phyloP scores from a whole-genome alignment of 2,113 vertebrate genomes.

The Forbesichthys papilliferus region DNA sequence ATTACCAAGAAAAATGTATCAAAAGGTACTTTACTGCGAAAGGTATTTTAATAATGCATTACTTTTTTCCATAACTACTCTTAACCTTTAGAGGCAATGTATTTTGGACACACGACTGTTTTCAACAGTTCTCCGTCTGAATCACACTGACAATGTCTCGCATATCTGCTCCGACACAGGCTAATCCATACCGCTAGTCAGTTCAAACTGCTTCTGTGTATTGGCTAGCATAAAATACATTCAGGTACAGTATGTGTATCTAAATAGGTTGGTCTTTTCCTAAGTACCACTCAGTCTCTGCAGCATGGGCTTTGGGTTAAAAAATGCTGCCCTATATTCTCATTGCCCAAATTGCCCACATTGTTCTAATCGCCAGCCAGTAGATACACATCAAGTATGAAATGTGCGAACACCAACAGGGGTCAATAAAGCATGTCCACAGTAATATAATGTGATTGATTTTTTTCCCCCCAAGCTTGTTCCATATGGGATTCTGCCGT shows the following conservation, averaged over 20 bases:
- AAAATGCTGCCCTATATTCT: slow-evolving; percentile 71
- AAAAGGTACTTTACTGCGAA: slow-evolving; percentile 79
- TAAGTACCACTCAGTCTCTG: slow-evolving; percentile 70
- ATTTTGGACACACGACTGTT: slow-evolving; percentile 71
- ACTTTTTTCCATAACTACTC: slow-evolving; percentile 79
- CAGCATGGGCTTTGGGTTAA: slow-evolving; percentile 55
- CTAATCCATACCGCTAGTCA: slow-evolving; percentile 25
- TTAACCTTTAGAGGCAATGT: slow-evolving; percentile 81
- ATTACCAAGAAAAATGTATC: slow-evolving; percentile 83
- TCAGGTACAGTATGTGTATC: slow-evolving; percentile 47
- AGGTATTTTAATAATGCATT: slow-evolving; percentile 84
- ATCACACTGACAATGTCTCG: slow-evolving; percentile 25
- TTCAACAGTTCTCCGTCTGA: slow-evolving; percentile 72
- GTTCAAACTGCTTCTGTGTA: slow-evolving; percentile 34
- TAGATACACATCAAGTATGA: slow-evolving; percentile 78
- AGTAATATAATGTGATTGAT: slow-evolving; percentile 78
- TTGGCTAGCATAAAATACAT: slow-evolving; percentile 60
- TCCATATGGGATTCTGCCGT: slow-evolving; percentile 57
- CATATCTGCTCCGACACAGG: slow-evolving; percentile 27
- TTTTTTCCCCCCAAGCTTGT: slow-evolving; percentile 61
- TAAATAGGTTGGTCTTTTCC: slow-evolving; percentile 64
- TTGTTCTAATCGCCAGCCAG: slow-evolving; percentile 73
- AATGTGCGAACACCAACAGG: slow-evolving; percentile 76
- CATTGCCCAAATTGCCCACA: slow-evolving; percentile 72
- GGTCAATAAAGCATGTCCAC: slow-evolving; percentile 75